These are phyloP conservation scores for Brachirus orientalis DNA, from an alignment of 2,113 vertebrate genomes.

Conservation along the genomic window DNA sequence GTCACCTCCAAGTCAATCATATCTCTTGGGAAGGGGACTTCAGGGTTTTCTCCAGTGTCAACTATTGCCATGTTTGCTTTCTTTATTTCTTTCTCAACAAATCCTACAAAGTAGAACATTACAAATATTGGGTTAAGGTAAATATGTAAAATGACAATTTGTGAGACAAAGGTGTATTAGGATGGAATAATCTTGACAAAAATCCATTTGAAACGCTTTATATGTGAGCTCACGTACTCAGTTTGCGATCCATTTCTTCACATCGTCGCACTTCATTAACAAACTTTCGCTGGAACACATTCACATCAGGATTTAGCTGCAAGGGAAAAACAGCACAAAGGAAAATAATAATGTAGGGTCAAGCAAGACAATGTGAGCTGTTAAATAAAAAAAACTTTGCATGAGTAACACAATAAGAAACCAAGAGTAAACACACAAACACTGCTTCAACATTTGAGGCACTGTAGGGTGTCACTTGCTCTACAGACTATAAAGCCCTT, in stretches of 20 bases:
- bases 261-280: conserved; percentile 97
- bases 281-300: conserved; percentile 98
- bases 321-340: conserved; percentile 4
- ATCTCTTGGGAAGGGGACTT: conserved; percentile 96
- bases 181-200: not conserved
- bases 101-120: conserved; percentile 79
- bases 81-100: conserved; percentile 98
- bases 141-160: no score
- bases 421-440: not conserved
- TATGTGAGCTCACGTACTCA: conserved; percentile 83
- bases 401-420: not conserved
- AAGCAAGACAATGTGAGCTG: not conserved
- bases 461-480: not conserved
- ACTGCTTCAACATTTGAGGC: not conserved
- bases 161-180: no score
- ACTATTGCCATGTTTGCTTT: conserved; percentile 92
- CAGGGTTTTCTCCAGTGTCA: conserved; percentile 97
- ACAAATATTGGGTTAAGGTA: no score
- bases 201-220: not conserved
- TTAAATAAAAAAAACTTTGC: not conserved
- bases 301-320: conserved; percentile 97
- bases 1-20: conserved; percentile 98
- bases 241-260: conserved; percentile 98
- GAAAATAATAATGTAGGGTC: conserved; percentile 2
- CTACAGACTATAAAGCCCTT: no score